Evolutionary conservation across 2,797 vertebrate genomes (phyloP), one percentile per base, ranked within the genome.

Genomic region (Taenioides sp.): DNA sequence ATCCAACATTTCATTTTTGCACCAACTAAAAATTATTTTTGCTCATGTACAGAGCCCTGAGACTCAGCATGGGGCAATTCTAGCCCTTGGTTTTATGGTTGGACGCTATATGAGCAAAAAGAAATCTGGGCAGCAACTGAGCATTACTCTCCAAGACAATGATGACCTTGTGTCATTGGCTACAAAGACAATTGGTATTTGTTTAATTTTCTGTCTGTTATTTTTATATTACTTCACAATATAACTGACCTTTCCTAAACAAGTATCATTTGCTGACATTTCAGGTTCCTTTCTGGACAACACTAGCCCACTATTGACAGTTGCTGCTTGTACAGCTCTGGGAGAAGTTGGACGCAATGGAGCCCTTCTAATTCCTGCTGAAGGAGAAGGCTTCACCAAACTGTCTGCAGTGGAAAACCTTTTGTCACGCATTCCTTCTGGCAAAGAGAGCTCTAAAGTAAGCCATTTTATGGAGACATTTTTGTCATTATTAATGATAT

Each of bases 341-440:
- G 98, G 98, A 25, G 98, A 99, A 91, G 96, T 99, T n/a, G 96
- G 95, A 18, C 95, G 98, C 14, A 99, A 97, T 1, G 96, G 97
- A 0, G 75, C 93, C 23, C 92, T 99, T 76, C 93, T 96, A 11
- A 95, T 98, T 65, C 95, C 95, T 50, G 89, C 87, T 0, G 96
- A 98, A 61, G 98, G 97, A 6, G 82, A 94, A 20, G 96, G 96
- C 58, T 96, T 98, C 86, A 96, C 95, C 77, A 99, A 99, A 84
- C 89, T 97, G 37, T 93, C 92, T n/a, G 90, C 94, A 40, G 95
- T 99, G 77, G 96, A 98, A 87, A 98, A 94, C 80, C 92, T 99
- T 77, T 84, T 99, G 57, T 93, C 94, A 31, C 94, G 95, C 82
- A 98, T 99, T 78, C 95, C 96, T 28, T 99, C 97, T 43, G 95